Evolutionary conservation across 1,140 invertebrate species (phyloP).

Genomic region (Anthonomus grandis): DNA sequence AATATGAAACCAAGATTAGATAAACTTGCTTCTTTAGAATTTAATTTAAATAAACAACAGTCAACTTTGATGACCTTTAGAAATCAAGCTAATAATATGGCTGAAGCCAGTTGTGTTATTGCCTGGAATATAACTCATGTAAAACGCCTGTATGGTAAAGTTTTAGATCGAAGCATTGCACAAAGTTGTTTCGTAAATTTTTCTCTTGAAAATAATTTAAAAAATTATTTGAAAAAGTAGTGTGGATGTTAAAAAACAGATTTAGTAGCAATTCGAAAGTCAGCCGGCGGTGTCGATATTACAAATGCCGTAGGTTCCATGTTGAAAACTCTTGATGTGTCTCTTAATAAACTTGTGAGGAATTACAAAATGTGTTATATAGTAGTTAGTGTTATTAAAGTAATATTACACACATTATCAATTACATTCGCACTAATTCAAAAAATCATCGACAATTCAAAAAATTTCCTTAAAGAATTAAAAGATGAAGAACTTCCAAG

Average conservation of each 20-base stretch:
- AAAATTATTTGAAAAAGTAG: constrained; percentile 27
- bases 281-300: constrained; percentile 18
- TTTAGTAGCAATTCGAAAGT: constrained; percentile 26
- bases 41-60: constrained; percentile 28
- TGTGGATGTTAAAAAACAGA: constrained; percentile 33
- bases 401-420: constrained; percentile 16
- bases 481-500: no score
- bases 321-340: constrained; percentile 10
- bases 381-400: constrained; percentile 25
- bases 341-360: constrained; percentile 12
- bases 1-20: constrained; percentile 27
- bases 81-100: constrained; percentile 31
- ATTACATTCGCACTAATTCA: constrained; percentile 18
- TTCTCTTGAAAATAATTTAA: background rate
- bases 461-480: constrained; percentile 30
- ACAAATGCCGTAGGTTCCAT: constrained; percentile 11
- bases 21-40: no score
- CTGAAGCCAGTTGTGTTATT: no score
- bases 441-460: constrained; percentile 23
- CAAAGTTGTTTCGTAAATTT: constrained; percentile 10
- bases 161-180: background rate
- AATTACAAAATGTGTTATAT: constrained; percentile 29
- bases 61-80: constrained; percentile 31
- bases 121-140: constrained; percentile 18
- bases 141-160: constrained; percentile 11